Percentiles rank a stretch among this genome's conserved stretches.
Conservation (phyloP, 2,888 invertebrate species). For the Trypoxylon attenuatum region DNA sequence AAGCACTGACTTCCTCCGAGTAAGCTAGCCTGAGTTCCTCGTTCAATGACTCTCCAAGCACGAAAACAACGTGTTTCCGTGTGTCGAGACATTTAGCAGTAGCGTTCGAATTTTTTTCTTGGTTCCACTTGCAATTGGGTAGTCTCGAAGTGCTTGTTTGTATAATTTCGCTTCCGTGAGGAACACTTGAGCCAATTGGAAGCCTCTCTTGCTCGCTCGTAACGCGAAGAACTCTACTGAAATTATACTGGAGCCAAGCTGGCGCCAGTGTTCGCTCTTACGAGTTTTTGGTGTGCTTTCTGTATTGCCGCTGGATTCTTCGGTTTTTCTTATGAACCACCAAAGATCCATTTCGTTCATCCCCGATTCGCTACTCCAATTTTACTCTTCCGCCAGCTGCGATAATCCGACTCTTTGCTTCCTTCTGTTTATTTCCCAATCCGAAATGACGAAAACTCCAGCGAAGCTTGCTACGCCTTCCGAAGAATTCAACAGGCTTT, state of each 20-base stretch:
- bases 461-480: too few relatives aligned
- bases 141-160: conserved; percentile 8
- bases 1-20: too few relatives aligned
- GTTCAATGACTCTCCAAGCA: too few relatives aligned
- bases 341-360: conserved; percentile 19
- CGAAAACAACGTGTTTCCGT: too few relatives aligned
- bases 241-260: too few relatives aligned
- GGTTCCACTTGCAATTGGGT: too few relatives aligned
- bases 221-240: conserved; percentile 14
- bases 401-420: conserved; percentile 11
- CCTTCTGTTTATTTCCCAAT: conserved; percentile 38
- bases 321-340: conserved; percentile 41
- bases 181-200: conserved; percentile 7
- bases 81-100: too few relatives aligned
- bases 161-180: conserved; percentile 23
- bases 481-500: too few relatives aligned
- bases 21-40: too few relatives aligned
- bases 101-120: too few relatives aligned
- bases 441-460: too few relatives aligned
- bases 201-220: conserved; percentile 16
- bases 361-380: conserved; percentile 38
- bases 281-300: neutral
- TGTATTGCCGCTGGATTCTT: too few relatives aligned
- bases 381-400: conserved; percentile 52
- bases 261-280: neutral